Base-by-base conservation (phyloP, 2,797 vertebrate genomes). In the Coilia nasus region DNA sequence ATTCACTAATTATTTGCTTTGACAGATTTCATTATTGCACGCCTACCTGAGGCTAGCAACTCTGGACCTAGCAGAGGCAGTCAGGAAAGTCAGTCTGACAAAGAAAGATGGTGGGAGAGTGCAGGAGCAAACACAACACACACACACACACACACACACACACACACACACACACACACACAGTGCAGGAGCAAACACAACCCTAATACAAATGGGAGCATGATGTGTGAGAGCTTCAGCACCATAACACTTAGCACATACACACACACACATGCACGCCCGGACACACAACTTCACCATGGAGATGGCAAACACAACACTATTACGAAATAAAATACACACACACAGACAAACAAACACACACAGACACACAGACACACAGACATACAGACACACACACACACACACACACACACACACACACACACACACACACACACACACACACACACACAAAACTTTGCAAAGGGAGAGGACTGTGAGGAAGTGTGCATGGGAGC, bases 1-100 rank as follows among this genome's bases (percentile, higher is more conserved):
- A 14, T 25, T 83, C 35, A 83, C 67, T 83, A 83, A 71, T 46
- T 83, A 59, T 28, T 62, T 41, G 44, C 41, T 83, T 82, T 82
- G 81, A 83, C 62, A 64, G 46, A 67, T 71, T 83, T 83, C 62
- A 83, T 46, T 47, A 71, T 25, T 15, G 44, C 19, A 17, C 19
- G 21, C 44, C 41, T 17, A 25, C 41, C 41, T 83, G n/a, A n/a
- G 54, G 60, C 62, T 23, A 54, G 47, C 44, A 50, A 60, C 47
- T 59, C 23, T 35, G 17, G 28, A 75, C 14, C 15, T 14, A 15
- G 28, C 28, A 75, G 21, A 31, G 23, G 67, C 12, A 82, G 50
- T 23, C 31, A 41, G 47, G 81, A 59, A 82, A 56, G 31, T 25
- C 11, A 82, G 81, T 82, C 46, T 82, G 50, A 57, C 54, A 75